These are phyloP conservation scores for Corydoras maculifer DNA, from an alignment of 2,113 vertebrate species.

Conservation along the genomic window DNA sequence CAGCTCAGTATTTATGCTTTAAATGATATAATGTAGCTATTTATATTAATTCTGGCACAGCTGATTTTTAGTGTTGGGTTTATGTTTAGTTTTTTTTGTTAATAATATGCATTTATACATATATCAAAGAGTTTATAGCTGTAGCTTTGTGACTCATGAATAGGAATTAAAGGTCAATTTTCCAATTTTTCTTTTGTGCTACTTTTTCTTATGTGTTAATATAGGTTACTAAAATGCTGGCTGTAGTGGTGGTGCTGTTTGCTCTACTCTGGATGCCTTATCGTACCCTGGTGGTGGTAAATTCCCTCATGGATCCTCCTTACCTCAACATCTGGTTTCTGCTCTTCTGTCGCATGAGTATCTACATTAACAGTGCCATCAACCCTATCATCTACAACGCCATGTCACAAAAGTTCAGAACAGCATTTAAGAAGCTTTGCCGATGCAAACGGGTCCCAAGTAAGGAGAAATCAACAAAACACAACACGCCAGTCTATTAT, in stretches of 20 bases:
- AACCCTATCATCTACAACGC: slow-evolving; percentile 55
- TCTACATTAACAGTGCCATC: slow-evolving; percentile 56
- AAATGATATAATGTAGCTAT: no score
- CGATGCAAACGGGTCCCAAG: slow-evolving; percentile 19
- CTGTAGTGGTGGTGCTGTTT: slow-evolving; percentile 47
- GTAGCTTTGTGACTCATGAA: no score
- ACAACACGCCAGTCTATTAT: slow-evolving; percentile 25
- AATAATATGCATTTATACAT: no score
- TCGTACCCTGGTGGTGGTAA: slow-evolving; percentile 51
- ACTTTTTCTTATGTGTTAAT: not conserved
- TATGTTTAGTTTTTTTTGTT: no score
- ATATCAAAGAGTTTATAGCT: no score
- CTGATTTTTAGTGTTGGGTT: no score
- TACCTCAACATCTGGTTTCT: slow-evolving; percentile 53
- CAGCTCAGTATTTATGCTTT: no score
- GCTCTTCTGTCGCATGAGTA: slow-evolving; percentile 50
- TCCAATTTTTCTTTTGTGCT: not conserved
- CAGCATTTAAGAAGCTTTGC: slow-evolving; percentile 50
- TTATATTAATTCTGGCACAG: no score
- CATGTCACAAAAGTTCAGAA: slow-evolving; percentile 55
- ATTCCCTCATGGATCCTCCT: slow-evolving; percentile 48
- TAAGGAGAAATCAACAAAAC: not conserved
- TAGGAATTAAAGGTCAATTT: no score
- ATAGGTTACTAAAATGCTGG: slow-evolving; percentile 56
- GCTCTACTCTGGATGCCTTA: slow-evolving; percentile 57